Conservation (phyloP, 2,797 vertebrate genomes). For the Bovichtus diacanthus region DNA sequence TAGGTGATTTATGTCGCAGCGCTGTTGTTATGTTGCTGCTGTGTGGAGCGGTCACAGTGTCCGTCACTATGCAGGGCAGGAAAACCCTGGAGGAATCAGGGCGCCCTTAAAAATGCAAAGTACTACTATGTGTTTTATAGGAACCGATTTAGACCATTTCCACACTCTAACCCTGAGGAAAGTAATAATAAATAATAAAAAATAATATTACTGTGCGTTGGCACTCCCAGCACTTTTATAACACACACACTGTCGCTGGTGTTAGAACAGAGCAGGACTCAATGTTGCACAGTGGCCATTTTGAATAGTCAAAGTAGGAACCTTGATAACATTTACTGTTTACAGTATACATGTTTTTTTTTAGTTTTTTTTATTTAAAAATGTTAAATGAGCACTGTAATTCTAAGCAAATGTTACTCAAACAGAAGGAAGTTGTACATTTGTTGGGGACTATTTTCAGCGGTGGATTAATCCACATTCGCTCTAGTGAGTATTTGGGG, state of each 20-base stretch:
- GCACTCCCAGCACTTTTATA: slow-evolving; percentile 61
- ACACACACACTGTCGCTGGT: slow-evolving; percentile 14
- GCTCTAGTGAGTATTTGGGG: too few relatives aligned
- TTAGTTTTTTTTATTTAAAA: not conserved
- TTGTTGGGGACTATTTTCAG: slow-evolving; percentile 4
- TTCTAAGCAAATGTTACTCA: not conserved
- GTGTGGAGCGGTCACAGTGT: slow-evolving; percentile 36
- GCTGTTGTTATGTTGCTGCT: slow-evolving; percentile 47
- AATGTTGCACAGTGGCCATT: slow-evolving; percentile 24
- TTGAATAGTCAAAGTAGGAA: slow-evolving; percentile 37
- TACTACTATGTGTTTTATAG: slow-evolving; percentile 16
- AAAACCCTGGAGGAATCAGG: not conserved
- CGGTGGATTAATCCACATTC: not conserved
- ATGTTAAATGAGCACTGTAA: not conserved
- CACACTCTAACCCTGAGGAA: slow-evolving; percentile 10
- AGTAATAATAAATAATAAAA: not conserved
- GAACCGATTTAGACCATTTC: slow-evolving; percentile 12
- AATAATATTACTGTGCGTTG: slow-evolving; percentile 5
- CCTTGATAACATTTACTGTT: not conserved
- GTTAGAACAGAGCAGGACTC: slow-evolving; percentile 7
- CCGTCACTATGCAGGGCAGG: slow-evolving; percentile 47
- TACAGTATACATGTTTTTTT: not conserved
- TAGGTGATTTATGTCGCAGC: slow-evolving; percentile 32
- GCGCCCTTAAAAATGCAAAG: not conserved
- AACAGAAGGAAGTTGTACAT: not conserved